phyloP scores from a whole-genome alignment of 2,797 vertebrate species.

The Protosalanx chinensis region DNA sequence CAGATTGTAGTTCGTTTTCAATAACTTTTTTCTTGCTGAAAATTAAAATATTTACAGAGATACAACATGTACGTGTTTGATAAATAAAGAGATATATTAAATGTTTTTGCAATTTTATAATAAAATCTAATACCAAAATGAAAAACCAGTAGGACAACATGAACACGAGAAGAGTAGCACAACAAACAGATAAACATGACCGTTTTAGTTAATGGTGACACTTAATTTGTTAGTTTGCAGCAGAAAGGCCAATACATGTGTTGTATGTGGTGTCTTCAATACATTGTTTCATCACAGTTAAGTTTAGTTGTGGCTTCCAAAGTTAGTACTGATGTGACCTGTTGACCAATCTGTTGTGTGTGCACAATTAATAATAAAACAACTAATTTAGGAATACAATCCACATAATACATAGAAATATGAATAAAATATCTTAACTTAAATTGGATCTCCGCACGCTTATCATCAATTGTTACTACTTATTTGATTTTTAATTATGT shows the following conservation, averaged over 20 bases:
- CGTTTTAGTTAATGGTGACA: slow-evolving; percentile 37
- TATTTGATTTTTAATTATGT: slow-evolving; percentile 36
- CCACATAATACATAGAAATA: slow-evolving; percentile 69
- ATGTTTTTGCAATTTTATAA: slow-evolving; percentile 56
- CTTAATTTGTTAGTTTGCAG: slow-evolving; percentile 44
- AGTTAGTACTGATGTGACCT: slow-evolving; percentile 20
- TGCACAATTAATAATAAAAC: slow-evolving; percentile 11
- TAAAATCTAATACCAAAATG: slow-evolving; percentile 62
- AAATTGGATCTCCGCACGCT: slow-evolving; percentile 40
- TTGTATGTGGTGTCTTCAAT: slow-evolving; percentile 38
- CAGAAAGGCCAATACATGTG: slow-evolving; percentile 47
- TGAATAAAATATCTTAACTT: slow-evolving; percentile 66
- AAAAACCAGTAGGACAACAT: slow-evolving; percentile 60
- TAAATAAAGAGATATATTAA: slow-evolving; percentile 53
- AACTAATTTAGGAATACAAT: slow-evolving; percentile 54
- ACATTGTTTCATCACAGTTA: slow-evolving; percentile 8
- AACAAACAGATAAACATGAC: slow-evolving; percentile 47
- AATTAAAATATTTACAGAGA: slow-evolving; percentile 67
- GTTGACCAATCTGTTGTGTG: slow-evolving; percentile 38
- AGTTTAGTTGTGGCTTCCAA: slow-evolving; percentile 35
- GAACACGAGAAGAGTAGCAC: slow-evolving; percentile 65
- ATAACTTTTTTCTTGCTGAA: slow-evolving; percentile 21
- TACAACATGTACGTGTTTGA: slow-evolving; percentile 46
- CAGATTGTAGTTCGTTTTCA: slow-evolving; percentile 34
- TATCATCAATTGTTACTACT: slow-evolving; percentile 33